These are phyloP conservation scores for Platichthys flesus DNA, from an alignment of 2,113 vertebrate genomes.

Conservation along the genomic window DNA sequence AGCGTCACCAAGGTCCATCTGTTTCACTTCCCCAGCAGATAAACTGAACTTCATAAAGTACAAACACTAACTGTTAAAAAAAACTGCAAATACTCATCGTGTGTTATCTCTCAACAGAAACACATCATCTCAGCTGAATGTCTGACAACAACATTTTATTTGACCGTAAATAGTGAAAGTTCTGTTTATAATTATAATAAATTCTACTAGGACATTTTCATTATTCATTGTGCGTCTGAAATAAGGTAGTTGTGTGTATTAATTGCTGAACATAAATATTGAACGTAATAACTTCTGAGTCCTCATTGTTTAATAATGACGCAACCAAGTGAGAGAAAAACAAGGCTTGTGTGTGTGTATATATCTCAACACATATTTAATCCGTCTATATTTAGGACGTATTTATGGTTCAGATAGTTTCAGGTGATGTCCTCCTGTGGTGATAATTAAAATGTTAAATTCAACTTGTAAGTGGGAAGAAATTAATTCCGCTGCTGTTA, in stretches of 20 bases:
- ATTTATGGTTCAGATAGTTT: not conserved
- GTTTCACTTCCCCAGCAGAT: not conserved
- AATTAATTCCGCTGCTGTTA: not conserved
- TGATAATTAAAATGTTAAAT: not conserved
- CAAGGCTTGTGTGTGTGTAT: not conserved
- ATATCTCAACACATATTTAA: not conserved
- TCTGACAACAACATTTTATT: not conserved
- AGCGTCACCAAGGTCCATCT: not conserved
- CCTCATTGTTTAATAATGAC: not conserved
- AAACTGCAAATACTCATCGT: not conserved
- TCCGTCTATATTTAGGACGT: not conserved
- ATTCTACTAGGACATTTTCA: not conserved
- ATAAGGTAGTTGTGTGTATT: not conserved
- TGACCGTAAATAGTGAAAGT: not conserved
- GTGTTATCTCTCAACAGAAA: not conserved
- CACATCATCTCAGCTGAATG: not conserved
- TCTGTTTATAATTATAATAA: not conserved
- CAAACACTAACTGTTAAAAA: not conserved
- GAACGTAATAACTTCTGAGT: not conserved
- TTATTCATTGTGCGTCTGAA: not conserved
- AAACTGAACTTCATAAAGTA: constrained; percentile 2
- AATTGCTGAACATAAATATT: not conserved
- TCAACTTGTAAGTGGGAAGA: not conserved
- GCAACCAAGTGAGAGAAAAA: not conserved
- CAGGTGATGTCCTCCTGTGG: not conserved